Evolutionary conservation across 1,140 invertebrate genomes (phyloP), one percentile per base, ranked within the genome.

Genomic region (Pissodes strobi): DNA sequence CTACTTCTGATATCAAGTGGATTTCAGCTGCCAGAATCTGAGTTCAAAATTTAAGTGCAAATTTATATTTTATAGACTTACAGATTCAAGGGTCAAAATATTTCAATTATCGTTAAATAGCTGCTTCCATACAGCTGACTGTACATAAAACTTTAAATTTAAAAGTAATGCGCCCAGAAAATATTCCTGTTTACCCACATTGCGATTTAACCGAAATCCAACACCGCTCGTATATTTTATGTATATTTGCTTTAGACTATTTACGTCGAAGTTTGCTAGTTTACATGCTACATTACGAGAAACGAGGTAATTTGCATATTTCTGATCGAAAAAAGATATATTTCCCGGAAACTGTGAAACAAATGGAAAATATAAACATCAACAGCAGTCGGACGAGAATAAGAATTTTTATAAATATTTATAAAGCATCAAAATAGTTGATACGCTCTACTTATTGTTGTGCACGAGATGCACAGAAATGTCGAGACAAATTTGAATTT

Each of bases 321-420:
- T 58, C 56, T 46, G 56, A 58, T 58, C 39, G 56, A 58, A 48
- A 58, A n/a, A 58, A 58, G 56, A 58, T 58, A 39, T 58, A 58
- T 46, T 48, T 17, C 25, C 22, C 39, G 43, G 43, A 58, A 58
- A 19, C 56, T 10, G 56, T 15, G 39, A 23, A 30, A 39, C 43
- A 58, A 58, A 58, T 58, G 56, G 56, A 58, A 58, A 58, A 58
- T 58, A 27, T 25, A 58, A 58, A 58, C 56, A 58, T 58, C 56
- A 10, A n/a, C 17, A 48, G 34, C 38, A 58, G 19, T 34, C 18
- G 21, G 15, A 23, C 30, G 41, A 18, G 37, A 41, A 56, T 17
- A 23, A 37, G 41, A 43, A 58, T 34, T 34, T 46, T 46, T 45
- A 58, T 58, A 58, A 58, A 58, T 58, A 58, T 58, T 58, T 58